phyloP scores from a whole-genome alignment of 2,888 invertebrate species.

The Eubasilissa splendida region DNA sequence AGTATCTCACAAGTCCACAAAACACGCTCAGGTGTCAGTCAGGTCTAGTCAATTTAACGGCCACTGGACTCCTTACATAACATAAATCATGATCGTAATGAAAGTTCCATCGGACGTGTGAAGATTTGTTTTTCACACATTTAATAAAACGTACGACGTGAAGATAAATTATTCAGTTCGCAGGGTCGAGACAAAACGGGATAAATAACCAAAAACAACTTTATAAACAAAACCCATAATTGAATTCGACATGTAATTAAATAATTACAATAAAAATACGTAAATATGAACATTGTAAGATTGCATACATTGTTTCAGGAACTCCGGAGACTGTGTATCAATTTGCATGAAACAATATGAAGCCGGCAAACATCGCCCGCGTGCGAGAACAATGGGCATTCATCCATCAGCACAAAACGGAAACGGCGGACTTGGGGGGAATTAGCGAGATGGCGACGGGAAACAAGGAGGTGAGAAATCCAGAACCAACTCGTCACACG shows the following conservation, averaged over 20 bases:
- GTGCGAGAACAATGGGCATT: constrained; percentile 30
- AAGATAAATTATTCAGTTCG: not conserved
- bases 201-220: not conserved
- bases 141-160: not conserved
- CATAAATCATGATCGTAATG: not conserved
- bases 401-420: constrained; percentile 2
- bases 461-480: not conserved
- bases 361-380: not conserved
- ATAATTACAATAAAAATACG: no score
- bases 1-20: no score
- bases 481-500: not conserved
- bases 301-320: not conserved
- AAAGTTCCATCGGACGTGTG: no score
- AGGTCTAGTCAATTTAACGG: no score
- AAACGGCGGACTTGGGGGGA: not conserved
- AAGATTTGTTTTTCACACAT: not conserved
- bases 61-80: no score
- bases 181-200: not conserved
- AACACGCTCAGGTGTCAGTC: no score
- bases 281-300: not conserved
- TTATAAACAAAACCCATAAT: no score
- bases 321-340: not conserved
- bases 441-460: constrained; percentile 26
- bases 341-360: constrained; percentile 9
- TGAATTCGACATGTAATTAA: no score